phyloP scores from a whole-genome alignment of 2,797 vertebrate genomes.

The Melanotaenia boesemani region DNA sequence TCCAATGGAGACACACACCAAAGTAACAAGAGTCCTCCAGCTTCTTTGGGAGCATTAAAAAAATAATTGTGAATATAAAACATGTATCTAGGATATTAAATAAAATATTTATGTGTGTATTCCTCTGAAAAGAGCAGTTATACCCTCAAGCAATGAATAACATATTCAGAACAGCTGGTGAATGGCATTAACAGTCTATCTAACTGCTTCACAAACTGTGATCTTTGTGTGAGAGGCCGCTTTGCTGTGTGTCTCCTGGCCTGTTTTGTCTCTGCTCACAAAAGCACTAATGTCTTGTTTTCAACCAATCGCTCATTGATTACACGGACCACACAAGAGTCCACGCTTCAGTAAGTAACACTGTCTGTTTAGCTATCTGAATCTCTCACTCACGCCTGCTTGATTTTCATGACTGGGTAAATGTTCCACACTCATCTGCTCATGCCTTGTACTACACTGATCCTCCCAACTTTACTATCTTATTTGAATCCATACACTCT shows the following conservation, averaged over 20 bases:
- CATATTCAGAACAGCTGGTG: conserved; percentile 25
- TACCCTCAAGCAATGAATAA: conserved; percentile 7
- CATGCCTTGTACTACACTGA: conserved; percentile 61
- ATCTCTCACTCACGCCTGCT: conserved; percentile 66
- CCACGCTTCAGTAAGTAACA: conserved; percentile 87
- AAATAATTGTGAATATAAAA: not conserved
- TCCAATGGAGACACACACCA: conserved; percentile 80
- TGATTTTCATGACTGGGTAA: conserved; percentile 70
- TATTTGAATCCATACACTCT: conserved; percentile 52
- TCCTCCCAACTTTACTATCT: conserved; percentile 53
- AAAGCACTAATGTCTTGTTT: conserved; percentile 92
- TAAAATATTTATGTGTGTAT: conserved; percentile 13
- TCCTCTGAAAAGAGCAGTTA: conserved; percentile 22
- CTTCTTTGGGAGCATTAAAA: not conserved
- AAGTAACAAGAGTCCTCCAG: conserved; percentile 24
- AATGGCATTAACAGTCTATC: not conserved
- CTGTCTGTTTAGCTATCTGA: conserved; percentile 80
- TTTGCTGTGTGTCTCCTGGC: conserved; percentile 83
- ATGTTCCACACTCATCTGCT: conserved; percentile 65
- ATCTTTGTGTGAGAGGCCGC: conserved; percentile 15
- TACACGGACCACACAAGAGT: conserved; percentile 88
- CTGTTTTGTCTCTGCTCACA: conserved; percentile 86
- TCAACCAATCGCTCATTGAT: conserved; percentile 89
- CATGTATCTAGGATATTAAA: not conserved
- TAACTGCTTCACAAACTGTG: conserved; percentile 1